Percentiles rank a stretch among this genome's conserved stretches.
Conservation (phyloP, 1,140 invertebrate species). For the Nixonia krombeini region DNA sequence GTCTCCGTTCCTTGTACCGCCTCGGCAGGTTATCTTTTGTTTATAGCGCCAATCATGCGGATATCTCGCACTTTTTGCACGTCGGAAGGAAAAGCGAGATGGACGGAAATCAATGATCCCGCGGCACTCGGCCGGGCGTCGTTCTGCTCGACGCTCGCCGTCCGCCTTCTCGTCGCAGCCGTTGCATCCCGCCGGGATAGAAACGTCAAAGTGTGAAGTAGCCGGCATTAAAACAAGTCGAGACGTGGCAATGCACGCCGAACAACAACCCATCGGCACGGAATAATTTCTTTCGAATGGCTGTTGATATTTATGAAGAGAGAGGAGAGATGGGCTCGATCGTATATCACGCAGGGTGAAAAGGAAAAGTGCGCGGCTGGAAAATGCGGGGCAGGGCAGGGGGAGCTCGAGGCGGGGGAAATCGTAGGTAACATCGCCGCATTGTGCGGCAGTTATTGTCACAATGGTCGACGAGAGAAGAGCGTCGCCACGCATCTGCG, state of each 20-base stretch:
- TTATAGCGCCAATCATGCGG: no score
- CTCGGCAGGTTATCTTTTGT: no score
- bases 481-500: conserved; percentile 3
- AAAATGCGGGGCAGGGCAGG: background rate
- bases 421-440: background rate
- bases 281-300: conserved; percentile 5
- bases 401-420: no score
- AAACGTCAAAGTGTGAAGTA: background rate
- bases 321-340: conserved; percentile 24
- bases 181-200: background rate
- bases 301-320: conserved; percentile 23
- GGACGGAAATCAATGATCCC: no score
- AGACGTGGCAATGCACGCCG: background rate
- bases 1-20: background rate
- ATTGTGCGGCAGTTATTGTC: background rate
- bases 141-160: no score
- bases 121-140: no score
- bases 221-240: background rate
- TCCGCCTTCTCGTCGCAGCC: no score
- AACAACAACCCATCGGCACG: conserved; percentile 1
- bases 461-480: background rate
- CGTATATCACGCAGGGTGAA: conserved; percentile 21
- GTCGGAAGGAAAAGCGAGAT: no score
- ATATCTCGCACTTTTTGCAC: background rate
- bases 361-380: background rate